Evolutionary conservation across 2,113 vertebrate genomes (phyloP), one percentile per base, ranked within the genome.

Genomic region (Calonectris borealis): DNA sequence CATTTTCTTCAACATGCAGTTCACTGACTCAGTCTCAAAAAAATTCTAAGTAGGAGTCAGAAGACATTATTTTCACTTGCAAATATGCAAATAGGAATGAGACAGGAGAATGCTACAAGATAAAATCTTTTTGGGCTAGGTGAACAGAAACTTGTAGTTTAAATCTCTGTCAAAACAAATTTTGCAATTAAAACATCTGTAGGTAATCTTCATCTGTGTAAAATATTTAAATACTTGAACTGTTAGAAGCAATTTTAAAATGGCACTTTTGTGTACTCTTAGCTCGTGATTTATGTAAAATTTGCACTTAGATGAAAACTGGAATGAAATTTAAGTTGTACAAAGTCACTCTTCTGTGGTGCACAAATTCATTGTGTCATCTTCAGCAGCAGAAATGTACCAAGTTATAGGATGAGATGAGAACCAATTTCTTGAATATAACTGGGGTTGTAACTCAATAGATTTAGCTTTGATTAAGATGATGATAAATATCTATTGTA

Each of bases 11-110:
- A 77, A 49, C 52, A 79, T 64, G 73, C 34, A 80, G 49, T 91
- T 96, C 61, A 85, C 87, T 94, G 87, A 94, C 84, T 91, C 78
- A 90, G 87, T 66, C 61, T 71, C 48, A 66, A 82, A 93, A 64
- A 93, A 76, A 65, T 40, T 89, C 80, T 19, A 62, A 96, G 91
- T 95, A 94, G 90, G 87, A 96, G 90, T 89, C 54, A 78, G 57
- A 88, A 92, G 77, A 76, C 58, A 57, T 89, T 91, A 88, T 87
- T 96, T 96, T 94, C 89, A 83, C 91, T 96, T 93, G 70, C 48
- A 87, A 89, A 84, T 91, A 89, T 64, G 61, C 93, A 96, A 91
- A 90, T 89, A 89, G 49, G 73, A 95, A 61, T 31, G 66, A 91
- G 61, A 83, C 34, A 71, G 65, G 36, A 85, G 91, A 94, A 76